Evolutionary conservation across 2,113 vertebrate species (phyloP), one percentile per base, ranked within the genome.

Genomic region (Cromileptes altivelis): DNA sequence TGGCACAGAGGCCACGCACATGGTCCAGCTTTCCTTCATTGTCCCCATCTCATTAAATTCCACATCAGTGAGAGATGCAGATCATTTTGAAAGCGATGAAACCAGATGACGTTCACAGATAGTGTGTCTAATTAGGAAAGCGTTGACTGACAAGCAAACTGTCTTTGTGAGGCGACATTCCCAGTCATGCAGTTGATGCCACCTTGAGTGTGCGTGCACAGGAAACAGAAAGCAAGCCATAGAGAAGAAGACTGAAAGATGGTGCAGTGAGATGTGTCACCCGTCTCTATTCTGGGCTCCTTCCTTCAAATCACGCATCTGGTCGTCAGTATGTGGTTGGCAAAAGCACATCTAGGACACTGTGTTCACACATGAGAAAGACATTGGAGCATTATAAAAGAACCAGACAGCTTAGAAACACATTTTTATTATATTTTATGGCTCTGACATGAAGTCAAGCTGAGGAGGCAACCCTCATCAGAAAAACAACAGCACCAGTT

Each of bases 1-100:
- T 8, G 12, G 75, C n/a, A 33, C 75, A 83, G 73, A 80, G 50
- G 75, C 64, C 7, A 2, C 25, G 81, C 79, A 80, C 87, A 86
- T 85, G 90, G 71, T 75, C 64, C 63, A 3, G 81, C 57, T 78
- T 76, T 75, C 67, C 60, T 67, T 69, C 21, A 76, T 74, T 84
- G 78, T 86, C 75, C 64, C 77, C 49, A 50, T n/a, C 68, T 90
- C 80, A 85, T 93, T 89, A 87, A 87, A 81, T 81, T 72, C 18
- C 1, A 62, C 75, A 30, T 57, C 23, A 76, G 55, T 49, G 57
- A 77, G 58, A 75, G 72, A 64, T 53, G 61, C 64, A 63, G 73
- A 85, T 74, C 27, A 1, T 76, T 89, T 76, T 49, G 45, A 80
- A 74, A 65, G 8, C 33, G 12, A 80, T 79, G 17, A 89, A 83